phyloP scores from a whole-genome alignment of 2,797 vertebrate species.

The Tadarida brasiliensis region DNA sequence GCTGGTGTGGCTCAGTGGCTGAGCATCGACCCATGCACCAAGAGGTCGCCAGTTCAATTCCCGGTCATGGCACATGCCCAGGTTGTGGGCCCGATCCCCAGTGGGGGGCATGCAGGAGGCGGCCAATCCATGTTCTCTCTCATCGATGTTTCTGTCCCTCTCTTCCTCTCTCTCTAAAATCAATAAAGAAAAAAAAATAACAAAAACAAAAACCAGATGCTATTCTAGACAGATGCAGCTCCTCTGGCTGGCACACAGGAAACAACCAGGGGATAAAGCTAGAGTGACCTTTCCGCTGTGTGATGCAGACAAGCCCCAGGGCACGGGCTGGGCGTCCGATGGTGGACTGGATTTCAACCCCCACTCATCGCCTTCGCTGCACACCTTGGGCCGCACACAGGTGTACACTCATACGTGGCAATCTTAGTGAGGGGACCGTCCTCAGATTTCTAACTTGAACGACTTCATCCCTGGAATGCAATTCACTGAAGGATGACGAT shows the following conservation, averaged over 20 bases:
- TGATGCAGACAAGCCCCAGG: too few relatives aligned
- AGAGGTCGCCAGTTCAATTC: too few relatives aligned
- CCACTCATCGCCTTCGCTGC: background rate
- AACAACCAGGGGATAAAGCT: background rate
- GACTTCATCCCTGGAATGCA: background rate
- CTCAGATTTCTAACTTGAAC: background rate
- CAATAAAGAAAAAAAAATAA: too few relatives aligned
- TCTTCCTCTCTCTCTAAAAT: too few relatives aligned
- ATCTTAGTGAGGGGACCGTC: background rate
- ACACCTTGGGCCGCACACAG: too few relatives aligned
- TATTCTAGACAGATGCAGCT: background rate
- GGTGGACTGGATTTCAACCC: background rate
- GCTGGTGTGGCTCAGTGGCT: too few relatives aligned
- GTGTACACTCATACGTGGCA: background rate
- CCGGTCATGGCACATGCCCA: too few relatives aligned
- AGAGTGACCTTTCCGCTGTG: background rate
- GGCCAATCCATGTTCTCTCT: too few relatives aligned
- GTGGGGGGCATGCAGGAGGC: too few relatives aligned
- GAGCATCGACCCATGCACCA: too few relatives aligned
- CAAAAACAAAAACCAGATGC: rapidly evolving
- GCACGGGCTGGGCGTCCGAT: background rate
- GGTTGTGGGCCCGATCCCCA: too few relatives aligned
- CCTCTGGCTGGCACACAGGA: background rate
- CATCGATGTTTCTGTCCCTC: too few relatives aligned
- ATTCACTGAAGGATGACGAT: background rate